Base-by-base conservation (phyloP, 2,113 vertebrate genomes). In the Polypterus bichir region DNA sequence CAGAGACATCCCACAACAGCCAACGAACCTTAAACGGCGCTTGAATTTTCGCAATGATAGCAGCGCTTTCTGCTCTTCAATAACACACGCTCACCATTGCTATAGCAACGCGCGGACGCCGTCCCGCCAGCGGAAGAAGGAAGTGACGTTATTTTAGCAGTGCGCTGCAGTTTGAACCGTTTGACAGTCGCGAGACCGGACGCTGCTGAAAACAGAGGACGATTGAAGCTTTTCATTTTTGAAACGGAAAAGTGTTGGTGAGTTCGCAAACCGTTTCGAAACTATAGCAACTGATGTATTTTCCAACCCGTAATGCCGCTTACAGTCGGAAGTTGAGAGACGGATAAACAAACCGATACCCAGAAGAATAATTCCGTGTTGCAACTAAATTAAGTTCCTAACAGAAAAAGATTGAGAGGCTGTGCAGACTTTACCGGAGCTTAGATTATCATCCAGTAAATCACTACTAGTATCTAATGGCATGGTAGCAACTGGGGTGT, bases 91-190 rank as follows among this genome's bases (percentile, higher is more conserved):
- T 27, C 48, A 27, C 59, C 1, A 67, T 81, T 68, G 46, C 79
- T 9, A 73, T 75, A 67, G 61, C 63, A 68, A 74, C 75, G 70
- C 7, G 3, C 3, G 47, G 70, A 69, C 59, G 66, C 48, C 51
- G 7, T 52, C 7, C 51, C 27, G n/a, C 47, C 44, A 9, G 48
- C 62, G 66, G 70, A 73, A 75, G 73, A 10, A 73, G 81, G 83
- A 85, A 61, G 68, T 83, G 70, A 46, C 79, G 78, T 71, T 49
- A 2, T 3, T 5, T 9, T 9, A 27, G 53, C 54, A 49, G 57
- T 61, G 65, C 60, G 57, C 57, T 27, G 49, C 70, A 71, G 73
- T 77, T 83, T 80, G 68, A 83, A 85, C 63, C 27, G 44, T 63
- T 74, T 73, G 69, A 58, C 27, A 76, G 76, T 57, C 49, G 60